These are phyloP conservation scores for Synanthedon andrenaeformis DNA, from an alignment of 2,888 invertebrate genomes.

Conservation along the genomic window DNA sequence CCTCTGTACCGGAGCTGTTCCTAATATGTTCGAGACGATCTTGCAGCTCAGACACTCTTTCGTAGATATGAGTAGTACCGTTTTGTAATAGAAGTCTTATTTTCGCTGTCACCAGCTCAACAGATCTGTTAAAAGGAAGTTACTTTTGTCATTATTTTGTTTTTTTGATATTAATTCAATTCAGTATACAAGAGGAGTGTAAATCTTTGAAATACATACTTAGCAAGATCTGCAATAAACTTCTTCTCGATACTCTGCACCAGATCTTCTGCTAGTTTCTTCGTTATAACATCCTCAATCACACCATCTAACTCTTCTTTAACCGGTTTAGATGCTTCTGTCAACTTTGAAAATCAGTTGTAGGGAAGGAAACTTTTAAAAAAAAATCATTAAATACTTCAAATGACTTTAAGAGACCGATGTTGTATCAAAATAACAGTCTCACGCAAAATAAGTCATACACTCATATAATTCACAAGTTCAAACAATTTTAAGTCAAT, in stretches of 20 bases:
- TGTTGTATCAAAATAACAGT: too few species aligned
- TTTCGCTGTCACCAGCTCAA: slow-evolving; percentile 49
- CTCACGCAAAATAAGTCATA: too few species aligned
- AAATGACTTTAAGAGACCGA: too few species aligned
- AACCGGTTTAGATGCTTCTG: slow-evolving; percentile 19
- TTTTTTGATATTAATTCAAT: too few species aligned
- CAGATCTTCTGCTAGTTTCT: slow-evolving; percentile 43
- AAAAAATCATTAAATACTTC: not conserved
- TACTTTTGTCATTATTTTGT: too few species aligned
- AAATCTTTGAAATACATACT: slow-evolving; percentile 18
- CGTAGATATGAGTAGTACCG: slow-evolving; percentile 51
- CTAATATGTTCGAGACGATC: slow-evolving; percentile 1
- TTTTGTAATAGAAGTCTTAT: slow-evolving; percentile 51
- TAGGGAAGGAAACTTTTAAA: not conserved
- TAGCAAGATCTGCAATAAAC: slow-evolving; percentile 54
- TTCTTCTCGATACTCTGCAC: slow-evolving; percentile 57
- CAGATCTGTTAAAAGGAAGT: slow-evolving; percentile 31
- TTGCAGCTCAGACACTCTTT: slow-evolving; percentile 37
- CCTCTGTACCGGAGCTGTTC: too few species aligned
- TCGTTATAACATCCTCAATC: slow-evolving; percentile 56
- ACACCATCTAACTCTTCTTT: slow-evolving; percentile 49
- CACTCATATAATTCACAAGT: too few species aligned
- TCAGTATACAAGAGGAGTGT: not conserved
- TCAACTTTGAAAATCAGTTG: slow-evolving; percentile 11
- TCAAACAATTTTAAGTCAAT: too few species aligned